Evolutionary conservation across 1,140 invertebrate genomes (phyloP).

Genomic region (Rhopalosiphum maidis): DNA sequence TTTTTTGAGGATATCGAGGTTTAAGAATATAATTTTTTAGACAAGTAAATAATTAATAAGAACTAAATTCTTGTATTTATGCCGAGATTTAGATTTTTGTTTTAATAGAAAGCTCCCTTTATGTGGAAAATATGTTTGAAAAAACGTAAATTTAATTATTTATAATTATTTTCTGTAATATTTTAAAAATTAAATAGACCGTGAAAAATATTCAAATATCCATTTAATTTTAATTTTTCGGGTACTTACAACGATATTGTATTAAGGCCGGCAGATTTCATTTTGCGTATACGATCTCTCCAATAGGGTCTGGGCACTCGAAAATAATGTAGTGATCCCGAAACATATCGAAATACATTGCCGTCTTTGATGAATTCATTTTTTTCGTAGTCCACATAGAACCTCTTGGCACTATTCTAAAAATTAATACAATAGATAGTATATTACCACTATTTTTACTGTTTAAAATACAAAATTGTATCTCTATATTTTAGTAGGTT

Average conservation of each 20-base stretch:
- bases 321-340: constrained; percentile 93
- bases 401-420: background rate
- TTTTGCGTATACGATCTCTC: constrained; percentile 81
- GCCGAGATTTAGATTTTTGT: background rate
- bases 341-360: constrained; percentile 78
- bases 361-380: constrained; percentile 86
- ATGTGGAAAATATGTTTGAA: background rate
- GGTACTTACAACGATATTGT: constrained; percentile 83
- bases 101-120: no score
- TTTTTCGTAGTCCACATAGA: constrained; percentile 69
- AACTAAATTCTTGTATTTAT: no score
- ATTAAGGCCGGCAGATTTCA: constrained; percentile 88
- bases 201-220: background rate
- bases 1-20: no score
- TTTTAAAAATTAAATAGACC: background rate
- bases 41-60: no score
- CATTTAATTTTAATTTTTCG: background rate
- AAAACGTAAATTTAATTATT: background rate
- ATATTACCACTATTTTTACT: background rate
- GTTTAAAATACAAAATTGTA: background rate
- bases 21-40: no score
- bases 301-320: constrained; percentile 82
- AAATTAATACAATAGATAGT: background rate
- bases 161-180: background rate
- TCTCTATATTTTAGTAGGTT: background rate